A percentile compares a stretch with the other conserved stretches of the same genome.
Evolutionary conservation across 2,888 invertebrate genomes (phyloP).

Genomic region (Drosophila dives): DNA sequence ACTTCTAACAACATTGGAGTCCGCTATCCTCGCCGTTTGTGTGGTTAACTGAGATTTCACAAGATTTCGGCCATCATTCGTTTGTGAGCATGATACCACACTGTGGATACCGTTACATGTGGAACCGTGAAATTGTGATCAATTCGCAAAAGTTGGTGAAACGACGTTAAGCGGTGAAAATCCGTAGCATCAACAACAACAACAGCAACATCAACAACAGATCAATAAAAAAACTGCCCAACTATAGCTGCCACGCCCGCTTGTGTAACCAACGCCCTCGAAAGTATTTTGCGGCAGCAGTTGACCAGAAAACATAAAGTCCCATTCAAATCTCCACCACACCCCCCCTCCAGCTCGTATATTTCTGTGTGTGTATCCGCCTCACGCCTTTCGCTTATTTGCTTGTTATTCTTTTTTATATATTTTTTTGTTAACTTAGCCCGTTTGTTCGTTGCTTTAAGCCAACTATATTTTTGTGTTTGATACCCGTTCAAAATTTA

Average conservation of each 20-base stretch:
- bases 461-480: constrained; percentile 24
- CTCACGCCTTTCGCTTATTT: constrained; percentile 33
- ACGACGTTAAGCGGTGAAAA: constrained; percentile 90
- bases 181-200: not conserved
- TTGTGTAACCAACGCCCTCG: constrained; percentile 5
- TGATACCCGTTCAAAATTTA: constrained; percentile 66
- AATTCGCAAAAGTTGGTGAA: constrained; percentile 96
- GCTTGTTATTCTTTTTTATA: constrained; percentile 31
- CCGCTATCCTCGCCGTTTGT: constrained; percentile 8
- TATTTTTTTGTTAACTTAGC: constrained; percentile 24
- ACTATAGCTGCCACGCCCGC: constrained; percentile 46
- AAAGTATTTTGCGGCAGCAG: constrained; percentile 71
- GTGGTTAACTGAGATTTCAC: constrained; percentile 12
- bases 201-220: not conserved
- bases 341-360: not conserved
- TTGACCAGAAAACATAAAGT: constrained; percentile 50
- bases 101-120: constrained; percentile 94
- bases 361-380: constrained; percentile 25
- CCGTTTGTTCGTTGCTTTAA: constrained; percentile 31
- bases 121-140: constrained; percentile 96
- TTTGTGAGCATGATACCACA: constrained; percentile 85
- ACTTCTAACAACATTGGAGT: not conserved
- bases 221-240: constrained; percentile 5
- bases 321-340: not conserved
- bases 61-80: constrained; percentile 38